Percentiles rank a stretch among this genome's conserved stretches.
Evolutionary conservation across 2,113 vertebrate species (phyloP).

Genomic region (Brachionichthys hirsutus): DNA sequence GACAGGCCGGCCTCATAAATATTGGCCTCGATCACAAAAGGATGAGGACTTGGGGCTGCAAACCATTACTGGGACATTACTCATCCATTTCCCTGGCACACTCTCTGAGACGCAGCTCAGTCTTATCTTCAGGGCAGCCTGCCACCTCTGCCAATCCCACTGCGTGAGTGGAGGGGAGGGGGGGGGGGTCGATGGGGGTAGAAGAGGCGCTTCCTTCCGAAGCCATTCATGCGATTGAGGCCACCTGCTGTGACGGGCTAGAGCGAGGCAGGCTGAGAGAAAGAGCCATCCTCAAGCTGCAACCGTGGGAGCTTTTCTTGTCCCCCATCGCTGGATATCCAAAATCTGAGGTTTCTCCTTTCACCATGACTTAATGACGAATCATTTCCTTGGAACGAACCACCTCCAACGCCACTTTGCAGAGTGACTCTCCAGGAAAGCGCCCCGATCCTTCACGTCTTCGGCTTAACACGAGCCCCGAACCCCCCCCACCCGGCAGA

Average conservation of each 20-base stretch:
- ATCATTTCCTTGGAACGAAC: not conserved
- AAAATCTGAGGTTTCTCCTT: conserved; percentile 5
- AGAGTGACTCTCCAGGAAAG: conserved; percentile 31
- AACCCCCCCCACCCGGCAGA: conserved; percentile 45
- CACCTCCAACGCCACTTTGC: not conserved
- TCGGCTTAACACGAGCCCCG: conserved; percentile 45
- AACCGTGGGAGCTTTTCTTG: conserved; percentile 38
- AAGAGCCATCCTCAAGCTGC: conserved; percentile 47
- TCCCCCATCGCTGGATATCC: not conserved
- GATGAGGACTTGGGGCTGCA: conserved; percentile 23
- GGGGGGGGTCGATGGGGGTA: conserved; percentile 21
- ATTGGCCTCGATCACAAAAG: conserved; percentile 11
- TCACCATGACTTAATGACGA: conserved; percentile 6
- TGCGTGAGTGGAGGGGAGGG: conserved; percentile 42
- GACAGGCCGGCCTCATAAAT: conserved; percentile 24
- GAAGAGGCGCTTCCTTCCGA: conserved; percentile 76
- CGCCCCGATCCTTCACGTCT: conserved; percentile 31
- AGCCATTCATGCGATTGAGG: conserved; percentile 74
- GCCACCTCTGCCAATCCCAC: conserved; percentile 74
- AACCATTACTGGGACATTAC: conserved; percentile 45
- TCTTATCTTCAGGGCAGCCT: conserved; percentile 70
- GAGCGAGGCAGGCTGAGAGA: conserved; percentile 48
- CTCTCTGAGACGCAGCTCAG: conserved; percentile 45
- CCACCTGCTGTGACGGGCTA: conserved; percentile 78
- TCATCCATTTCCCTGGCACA: conserved; percentile 59